phyloP scores from a whole-genome alignment of 2,888 invertebrate species.

The Agapetus fuscipes region DNA sequence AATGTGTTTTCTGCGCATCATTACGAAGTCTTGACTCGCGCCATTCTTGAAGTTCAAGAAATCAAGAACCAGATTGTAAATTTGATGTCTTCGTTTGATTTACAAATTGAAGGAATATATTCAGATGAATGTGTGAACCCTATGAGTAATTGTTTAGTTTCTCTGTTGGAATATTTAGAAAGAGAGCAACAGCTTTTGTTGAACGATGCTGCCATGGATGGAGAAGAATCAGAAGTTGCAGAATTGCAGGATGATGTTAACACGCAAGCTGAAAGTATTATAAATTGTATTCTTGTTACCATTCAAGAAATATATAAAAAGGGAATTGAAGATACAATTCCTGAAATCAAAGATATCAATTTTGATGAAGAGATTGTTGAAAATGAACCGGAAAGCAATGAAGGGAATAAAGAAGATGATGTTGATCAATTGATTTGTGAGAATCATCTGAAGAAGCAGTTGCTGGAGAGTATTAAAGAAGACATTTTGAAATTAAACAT shows the following conservation, averaged over 20 bases:
- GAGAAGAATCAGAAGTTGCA: conserved; percentile 25
- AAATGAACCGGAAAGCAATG: conserved; percentile 33
- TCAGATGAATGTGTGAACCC: conserved; percentile 26
- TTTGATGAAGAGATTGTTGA: conserved; percentile 31
- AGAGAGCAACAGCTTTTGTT: conserved; percentile 17
- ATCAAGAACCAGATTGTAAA: conserved; percentile 28
- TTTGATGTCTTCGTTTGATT: conserved; percentile 29
- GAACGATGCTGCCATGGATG: conserved; percentile 23
- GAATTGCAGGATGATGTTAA: conserved; percentile 23
- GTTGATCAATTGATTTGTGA: conserved; percentile 47
- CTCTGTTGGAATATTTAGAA: conserved; percentile 29
- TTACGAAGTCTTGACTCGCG: conserved; percentile 31
- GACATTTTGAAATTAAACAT: conserved; percentile 54
- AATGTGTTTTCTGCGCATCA: conserved; percentile 31
- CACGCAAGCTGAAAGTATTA: conserved; percentile 33
- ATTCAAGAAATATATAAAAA: conserved; percentile 52
- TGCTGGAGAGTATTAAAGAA: conserved; percentile 50
- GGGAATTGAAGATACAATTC: conserved; percentile 26
- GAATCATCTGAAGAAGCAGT: conserved; percentile 55
- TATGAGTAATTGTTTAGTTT: conserved; percentile 29
- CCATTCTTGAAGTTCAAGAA: conserved; percentile 28
- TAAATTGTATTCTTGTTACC: conserved; percentile 43
- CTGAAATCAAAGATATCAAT: conserved; percentile 21
- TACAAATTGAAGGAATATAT: conserved; percentile 2
- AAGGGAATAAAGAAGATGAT: conserved; percentile 31